phyloP scores from a whole-genome alignment of 2,888 invertebrate genomes.

The Dusona sp. region DNA sequence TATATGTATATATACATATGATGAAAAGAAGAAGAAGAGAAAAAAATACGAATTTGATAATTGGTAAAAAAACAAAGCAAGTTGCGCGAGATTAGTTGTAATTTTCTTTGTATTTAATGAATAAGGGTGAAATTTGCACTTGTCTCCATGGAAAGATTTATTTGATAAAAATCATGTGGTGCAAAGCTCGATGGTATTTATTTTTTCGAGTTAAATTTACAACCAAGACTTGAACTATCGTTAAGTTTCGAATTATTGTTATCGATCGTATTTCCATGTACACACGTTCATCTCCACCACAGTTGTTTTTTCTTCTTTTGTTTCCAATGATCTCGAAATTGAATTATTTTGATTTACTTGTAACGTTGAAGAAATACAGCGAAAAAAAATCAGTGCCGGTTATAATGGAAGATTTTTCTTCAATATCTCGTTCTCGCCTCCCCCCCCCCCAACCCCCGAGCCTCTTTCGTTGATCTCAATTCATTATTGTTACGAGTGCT shows the following conservation, averaged over 20 bases:
- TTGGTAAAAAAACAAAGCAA: constrained; percentile 16
- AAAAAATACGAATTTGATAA: constrained; percentile 2
- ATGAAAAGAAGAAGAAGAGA: background rate
- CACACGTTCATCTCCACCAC: constrained; percentile 20
- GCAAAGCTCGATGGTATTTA: constrained; percentile 45
- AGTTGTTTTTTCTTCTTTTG: too few species aligned
- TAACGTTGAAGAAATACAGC: constrained; percentile 5
- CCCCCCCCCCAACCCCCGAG: background rate
- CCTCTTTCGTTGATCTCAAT: constrained; percentile 36
- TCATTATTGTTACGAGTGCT: constrained; percentile 48
- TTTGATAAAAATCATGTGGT: constrained; percentile 23
- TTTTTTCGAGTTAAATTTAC: constrained; percentile 23
- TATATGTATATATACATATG: background rate
- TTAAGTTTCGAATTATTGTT: constrained; percentile 57
- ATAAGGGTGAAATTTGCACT: background rate
- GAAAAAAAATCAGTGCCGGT: background rate
- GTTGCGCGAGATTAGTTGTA: constrained; percentile 23
- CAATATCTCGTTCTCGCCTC: background rate
- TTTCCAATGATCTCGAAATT: constrained; percentile 65
- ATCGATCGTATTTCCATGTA: constrained; percentile 37
- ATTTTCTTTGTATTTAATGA: background rate
- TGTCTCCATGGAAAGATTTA: constrained; percentile 17
- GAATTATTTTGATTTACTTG: constrained; percentile 47
- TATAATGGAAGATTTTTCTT: constrained; percentile 21
- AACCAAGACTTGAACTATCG: constrained; percentile 18